phyloP scores from a whole-genome alignment of 2,113 vertebrate genomes.

The Aptenodytes forsteri region DNA sequence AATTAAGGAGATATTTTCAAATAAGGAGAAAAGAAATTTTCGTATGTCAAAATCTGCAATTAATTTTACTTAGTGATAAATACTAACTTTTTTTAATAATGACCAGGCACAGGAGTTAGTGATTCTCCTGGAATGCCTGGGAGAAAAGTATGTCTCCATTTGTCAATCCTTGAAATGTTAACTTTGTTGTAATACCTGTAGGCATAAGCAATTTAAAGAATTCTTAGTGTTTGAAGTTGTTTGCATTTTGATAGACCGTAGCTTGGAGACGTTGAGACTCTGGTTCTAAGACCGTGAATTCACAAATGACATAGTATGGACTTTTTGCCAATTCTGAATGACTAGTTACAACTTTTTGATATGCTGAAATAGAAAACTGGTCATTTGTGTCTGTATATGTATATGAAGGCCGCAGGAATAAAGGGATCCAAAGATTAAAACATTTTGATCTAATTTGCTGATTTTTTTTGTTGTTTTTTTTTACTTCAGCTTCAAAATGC shows the following conservation, averaged over 20 bases:
- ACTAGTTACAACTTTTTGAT: constrained; percentile 13
- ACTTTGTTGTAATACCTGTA: constrained; percentile 71
- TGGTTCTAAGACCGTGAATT: constrained; percentile 11
- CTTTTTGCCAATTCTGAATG: constrained; percentile 54
- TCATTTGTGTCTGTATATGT: constrained; percentile 73
- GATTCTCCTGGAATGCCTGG: constrained; percentile 62
- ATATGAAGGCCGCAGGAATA: constrained; percentile 76
- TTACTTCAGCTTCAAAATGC: constrained; percentile 42
- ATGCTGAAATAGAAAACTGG: constrained; percentile 34
- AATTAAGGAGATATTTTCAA: constrained; percentile 71
- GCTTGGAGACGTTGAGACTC: constrained; percentile 40
- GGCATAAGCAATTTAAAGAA: constrained; percentile 67
- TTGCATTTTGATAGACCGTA: constrained; percentile 67
- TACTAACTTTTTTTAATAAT: constrained; percentile 60
- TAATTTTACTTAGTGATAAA: constrained; percentile 73
- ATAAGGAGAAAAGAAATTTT: constrained; percentile 61
- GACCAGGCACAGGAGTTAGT: constrained; percentile 3
- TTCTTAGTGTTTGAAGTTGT: constrained; percentile 69
- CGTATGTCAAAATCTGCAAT: constrained; percentile 66
- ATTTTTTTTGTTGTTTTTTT: constrained; percentile 25
- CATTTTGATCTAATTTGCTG: constrained; percentile 71
- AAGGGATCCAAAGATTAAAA: constrained; percentile 84
- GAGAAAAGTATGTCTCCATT: constrained; percentile 35
- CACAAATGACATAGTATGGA: constrained; percentile 32
- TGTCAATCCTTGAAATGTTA: constrained; percentile 63